These are phyloP conservation scores for Peromyscus maniculatus DNA, from an alignment of 2,113 vertebrate species.

Conservation along the genomic window DNA sequence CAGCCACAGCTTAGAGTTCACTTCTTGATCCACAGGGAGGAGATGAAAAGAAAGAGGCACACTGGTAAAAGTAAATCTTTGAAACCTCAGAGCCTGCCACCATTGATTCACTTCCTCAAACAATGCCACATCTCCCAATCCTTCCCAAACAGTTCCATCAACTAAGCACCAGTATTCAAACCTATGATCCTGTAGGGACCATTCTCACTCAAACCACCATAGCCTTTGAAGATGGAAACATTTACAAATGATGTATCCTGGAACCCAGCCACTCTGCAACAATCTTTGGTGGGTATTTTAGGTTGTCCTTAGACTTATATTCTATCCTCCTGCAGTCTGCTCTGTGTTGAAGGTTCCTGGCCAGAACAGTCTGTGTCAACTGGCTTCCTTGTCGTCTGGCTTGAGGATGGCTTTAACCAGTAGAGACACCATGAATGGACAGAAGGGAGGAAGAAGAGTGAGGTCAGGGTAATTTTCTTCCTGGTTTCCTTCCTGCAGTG, in stretches of 20 bases:
- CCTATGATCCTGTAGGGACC: background rate
- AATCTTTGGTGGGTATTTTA: background rate
- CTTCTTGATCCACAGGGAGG: background rate
- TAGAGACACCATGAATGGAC: fast-evolving
- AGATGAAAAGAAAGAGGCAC: background rate
- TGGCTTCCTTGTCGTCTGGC: background rate
- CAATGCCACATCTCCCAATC: background rate
- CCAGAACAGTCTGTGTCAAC: fast-evolving
- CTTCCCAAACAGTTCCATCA: background rate
- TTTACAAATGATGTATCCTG: background rate
- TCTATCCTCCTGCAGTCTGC: background rate
- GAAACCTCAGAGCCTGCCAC: background rate
- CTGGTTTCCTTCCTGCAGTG: background rate
- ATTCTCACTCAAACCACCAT: background rate
- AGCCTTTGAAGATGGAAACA: background rate
- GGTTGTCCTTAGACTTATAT: background rate
- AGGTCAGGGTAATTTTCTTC: background rate
- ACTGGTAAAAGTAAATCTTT: background rate
- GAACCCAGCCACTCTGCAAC: too few species aligned
- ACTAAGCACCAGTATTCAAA: background rate
- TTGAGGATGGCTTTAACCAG: background rate
- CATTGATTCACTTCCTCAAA: background rate
- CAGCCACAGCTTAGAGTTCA: background rate
- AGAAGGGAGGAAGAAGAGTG: background rate
- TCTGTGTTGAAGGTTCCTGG: background rate